Conservation (phyloP, 1,140 invertebrate genomes). For the Olivierus martensii region DNA sequence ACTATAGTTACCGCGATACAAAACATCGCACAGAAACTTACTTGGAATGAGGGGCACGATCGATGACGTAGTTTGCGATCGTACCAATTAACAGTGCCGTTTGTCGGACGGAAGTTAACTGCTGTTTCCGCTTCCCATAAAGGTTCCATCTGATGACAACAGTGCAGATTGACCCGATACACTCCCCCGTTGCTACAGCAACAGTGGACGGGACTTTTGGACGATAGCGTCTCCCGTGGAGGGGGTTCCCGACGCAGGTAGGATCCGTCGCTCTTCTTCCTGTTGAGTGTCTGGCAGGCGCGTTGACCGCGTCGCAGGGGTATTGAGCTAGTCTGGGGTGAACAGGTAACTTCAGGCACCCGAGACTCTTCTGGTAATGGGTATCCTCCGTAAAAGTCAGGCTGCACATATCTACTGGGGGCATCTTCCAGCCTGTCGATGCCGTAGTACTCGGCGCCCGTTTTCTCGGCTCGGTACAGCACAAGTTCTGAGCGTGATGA, state of each 20-base stretch:
- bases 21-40: conserved; percentile 2
- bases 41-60: conserved; percentile 16
- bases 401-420: background rate
- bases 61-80: conserved; percentile 15
- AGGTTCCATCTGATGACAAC: conserved; percentile 18
- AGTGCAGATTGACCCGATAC: conserved; percentile 9
- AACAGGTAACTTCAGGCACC: background rate
- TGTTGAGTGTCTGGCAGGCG: no score
- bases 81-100: conserved; percentile 16
- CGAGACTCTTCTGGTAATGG: conserved; percentile 3
- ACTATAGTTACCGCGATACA: no score
- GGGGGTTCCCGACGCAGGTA: background rate
- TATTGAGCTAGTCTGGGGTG: no score
- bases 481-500: conserved; percentile 10
- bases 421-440: conserved; percentile 9
- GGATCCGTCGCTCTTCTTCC: background rate
- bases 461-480: conserved; percentile 6
- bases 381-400: conserved; percentile 17
- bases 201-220: conserved; percentile 2
- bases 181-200: conserved; percentile 1
- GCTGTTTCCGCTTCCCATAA: conserved; percentile 12
- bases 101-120: conserved; percentile 6
- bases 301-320: no score
- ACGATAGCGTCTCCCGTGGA: no score
- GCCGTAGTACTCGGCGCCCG: background rate